A percentile compares a stretch with the other conserved stretches of the same genome.
Evolutionary conservation across 2,888 invertebrate species (phyloP).

Genomic region (Eilema griseolum): DNA sequence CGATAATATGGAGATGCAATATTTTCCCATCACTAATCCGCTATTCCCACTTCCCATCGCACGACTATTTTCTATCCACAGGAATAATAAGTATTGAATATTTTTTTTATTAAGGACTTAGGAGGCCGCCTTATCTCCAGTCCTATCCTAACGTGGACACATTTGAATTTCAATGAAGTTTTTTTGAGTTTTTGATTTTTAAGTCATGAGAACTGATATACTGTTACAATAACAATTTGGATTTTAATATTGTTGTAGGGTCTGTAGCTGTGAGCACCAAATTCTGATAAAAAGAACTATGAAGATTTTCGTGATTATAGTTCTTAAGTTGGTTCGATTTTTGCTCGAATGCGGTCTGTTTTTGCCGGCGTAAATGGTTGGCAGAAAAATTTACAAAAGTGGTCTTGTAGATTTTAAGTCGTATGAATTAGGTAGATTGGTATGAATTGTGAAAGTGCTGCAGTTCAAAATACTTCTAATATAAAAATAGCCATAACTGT

Average conservation of each 20-base stretch:
- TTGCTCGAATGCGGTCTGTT: no score
- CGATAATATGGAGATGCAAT: slow-evolving; percentile 24
- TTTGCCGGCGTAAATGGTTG: no score
- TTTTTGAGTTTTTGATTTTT: slow-evolving; percentile 32
- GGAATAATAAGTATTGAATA: slow-evolving; percentile 68
- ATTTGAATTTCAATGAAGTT: slow-evolving; percentile 51
- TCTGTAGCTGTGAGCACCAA: not conserved
- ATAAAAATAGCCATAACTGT: no score
- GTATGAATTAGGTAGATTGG: no score
- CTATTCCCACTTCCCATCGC: slow-evolving; percentile 64
- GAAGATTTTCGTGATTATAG: no score
- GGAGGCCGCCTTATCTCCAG: slow-evolving; percentile 63
- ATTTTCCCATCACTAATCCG: slow-evolving; percentile 50
- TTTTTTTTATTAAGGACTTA: slow-evolving; percentile 59
- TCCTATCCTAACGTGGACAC: slow-evolving; percentile 57
- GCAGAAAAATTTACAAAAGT: no score
- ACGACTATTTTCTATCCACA: slow-evolving; percentile 63
- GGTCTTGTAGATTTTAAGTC: no score
- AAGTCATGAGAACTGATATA: not conserved
- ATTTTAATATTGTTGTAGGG: not conserved
- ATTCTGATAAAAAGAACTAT: no score
- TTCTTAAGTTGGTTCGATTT: no score
- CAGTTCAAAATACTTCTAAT: no score
- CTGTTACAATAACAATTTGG: not conserved
- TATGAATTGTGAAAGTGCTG: no score